These are phyloP conservation scores for Azemiops feae DNA, from an alignment of 2,113 vertebrate species.

Conservation along the genomic window DNA sequence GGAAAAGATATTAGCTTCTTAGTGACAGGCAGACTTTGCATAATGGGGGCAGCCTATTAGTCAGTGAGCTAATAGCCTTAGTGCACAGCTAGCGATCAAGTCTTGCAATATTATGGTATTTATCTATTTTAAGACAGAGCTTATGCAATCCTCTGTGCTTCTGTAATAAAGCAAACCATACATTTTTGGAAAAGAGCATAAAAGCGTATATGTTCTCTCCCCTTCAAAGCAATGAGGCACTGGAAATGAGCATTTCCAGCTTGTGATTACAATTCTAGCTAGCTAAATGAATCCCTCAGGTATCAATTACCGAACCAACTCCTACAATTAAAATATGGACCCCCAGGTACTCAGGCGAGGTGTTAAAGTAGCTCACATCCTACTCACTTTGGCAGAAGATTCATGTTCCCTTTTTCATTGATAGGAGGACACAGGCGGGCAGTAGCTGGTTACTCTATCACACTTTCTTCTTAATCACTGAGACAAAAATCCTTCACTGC, in stretches of 20 bases:
- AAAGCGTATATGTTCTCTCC: slow-evolving; percentile 56
- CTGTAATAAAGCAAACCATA: slow-evolving; percentile 53
- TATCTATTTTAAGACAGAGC: background rate
- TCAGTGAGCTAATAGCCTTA: slow-evolving; percentile 52
- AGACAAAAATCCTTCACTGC: background rate
- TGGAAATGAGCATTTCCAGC: slow-evolving; percentile 47
- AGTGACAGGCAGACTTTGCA: slow-evolving; percentile 31
- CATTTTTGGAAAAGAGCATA: slow-evolving; percentile 60
- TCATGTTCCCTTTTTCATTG: slow-evolving; percentile 33
- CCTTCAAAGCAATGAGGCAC: slow-evolving; percentile 46
- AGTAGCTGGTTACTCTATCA: slow-evolving; percentile 12
- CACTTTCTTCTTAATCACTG: background rate
- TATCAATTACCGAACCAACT: slow-evolving; percentile 47
- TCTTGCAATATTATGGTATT: background rate
- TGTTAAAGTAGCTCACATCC: slow-evolving; percentile 15
- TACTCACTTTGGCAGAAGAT: slow-evolving; percentile 15
- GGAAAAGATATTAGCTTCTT: slow-evolving; percentile 45
- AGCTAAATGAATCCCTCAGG: slow-evolving; percentile 46
- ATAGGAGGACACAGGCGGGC: background rate
- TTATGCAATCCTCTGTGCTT: slow-evolving; percentile 45
- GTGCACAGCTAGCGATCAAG: background rate
- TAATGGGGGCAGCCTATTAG: slow-evolving; percentile 48
- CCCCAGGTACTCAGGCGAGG: slow-evolving; percentile 35
- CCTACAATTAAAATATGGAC: slow-evolving; percentile 33
- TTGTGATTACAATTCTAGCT: slow-evolving; percentile 52